Percentiles rank a stretch among this genome's conserved stretches.
phyloP scores from a whole-genome alignment of 2,797 vertebrate species.

The Phoeniculus purpureus region DNA sequence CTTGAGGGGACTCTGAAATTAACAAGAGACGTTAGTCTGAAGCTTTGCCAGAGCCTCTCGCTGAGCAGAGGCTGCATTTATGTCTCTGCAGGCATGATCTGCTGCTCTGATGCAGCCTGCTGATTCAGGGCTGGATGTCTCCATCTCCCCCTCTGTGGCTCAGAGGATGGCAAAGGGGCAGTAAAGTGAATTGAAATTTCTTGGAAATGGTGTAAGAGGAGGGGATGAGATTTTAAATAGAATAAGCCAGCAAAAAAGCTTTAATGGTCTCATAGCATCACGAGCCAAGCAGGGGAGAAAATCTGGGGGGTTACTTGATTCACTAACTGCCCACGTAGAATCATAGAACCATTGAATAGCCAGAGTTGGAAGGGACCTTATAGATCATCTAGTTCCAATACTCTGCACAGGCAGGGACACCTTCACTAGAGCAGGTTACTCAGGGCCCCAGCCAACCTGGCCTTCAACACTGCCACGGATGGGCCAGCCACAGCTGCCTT shows the following conservation, averaged over 20 bases:
- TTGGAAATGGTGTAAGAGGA: conserved; percentile 20
- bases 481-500: too few relatives aligned
- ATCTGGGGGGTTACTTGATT: neutral
- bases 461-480: too few relatives aligned
- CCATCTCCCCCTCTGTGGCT: neutral
- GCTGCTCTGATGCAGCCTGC: conserved; percentile 6
- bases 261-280: neutral
- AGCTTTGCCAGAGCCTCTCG: conserved; percentile 27
- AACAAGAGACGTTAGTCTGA: neutral
- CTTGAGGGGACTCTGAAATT: conserved; percentile 41
- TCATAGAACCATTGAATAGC: too few relatives aligned
- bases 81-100: conserved; percentile 10
- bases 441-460: too few relatives aligned
- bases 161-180: neutral
- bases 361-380: too few relatives aligned
- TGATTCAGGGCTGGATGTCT: neutral
- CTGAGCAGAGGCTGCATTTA: conserved; percentile 50
- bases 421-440: too few relatives aligned
- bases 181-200: conserved; percentile 38
- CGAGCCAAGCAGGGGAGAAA: neutral
- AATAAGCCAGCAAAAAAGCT: conserved; percentile 32
- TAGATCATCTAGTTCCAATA: too few relatives aligned
- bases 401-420: too few relatives aligned
- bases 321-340: neutral
- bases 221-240: conserved; percentile 26